These are phyloP conservation scores for Falcunculus frontatus DNA, from an alignment of 2,113 vertebrate species.

Conservation along the genomic window DNA sequence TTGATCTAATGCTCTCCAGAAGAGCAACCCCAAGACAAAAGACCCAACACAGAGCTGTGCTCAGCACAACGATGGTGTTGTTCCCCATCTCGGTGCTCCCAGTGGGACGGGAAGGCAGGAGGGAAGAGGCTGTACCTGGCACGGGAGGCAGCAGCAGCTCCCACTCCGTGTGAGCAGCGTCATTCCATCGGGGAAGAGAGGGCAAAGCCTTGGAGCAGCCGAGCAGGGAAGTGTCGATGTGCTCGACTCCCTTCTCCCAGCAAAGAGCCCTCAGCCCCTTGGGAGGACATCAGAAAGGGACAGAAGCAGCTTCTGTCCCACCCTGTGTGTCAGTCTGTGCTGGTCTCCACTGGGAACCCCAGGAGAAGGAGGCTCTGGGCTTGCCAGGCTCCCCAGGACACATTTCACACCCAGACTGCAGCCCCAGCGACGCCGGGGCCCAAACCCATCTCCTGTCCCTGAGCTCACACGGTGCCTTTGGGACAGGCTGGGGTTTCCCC, in stretches of 20 bases:
- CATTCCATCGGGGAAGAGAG: background rate
- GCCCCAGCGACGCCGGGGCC: background rate
- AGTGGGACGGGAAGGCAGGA: background rate
- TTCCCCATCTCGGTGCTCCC: background rate
- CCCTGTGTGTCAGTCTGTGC: background rate
- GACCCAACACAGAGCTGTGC: background rate
- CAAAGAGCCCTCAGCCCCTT: background rate
- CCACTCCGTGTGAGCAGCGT: fast-evolving
- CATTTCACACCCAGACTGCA: background rate
- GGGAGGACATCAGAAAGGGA: background rate
- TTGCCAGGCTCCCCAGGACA: fast-evolving
- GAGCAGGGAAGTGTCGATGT: fast-evolving
- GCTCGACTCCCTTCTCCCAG: background rate
- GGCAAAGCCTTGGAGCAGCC: background rate
- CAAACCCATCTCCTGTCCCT: fast-evolving
- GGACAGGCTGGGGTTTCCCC: background rate
- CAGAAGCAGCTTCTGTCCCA: background rate
- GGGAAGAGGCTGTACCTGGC: background rate
- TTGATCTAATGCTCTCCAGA: constrained; percentile 31
- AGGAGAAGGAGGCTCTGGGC: background rate
- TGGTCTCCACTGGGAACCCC: background rate
- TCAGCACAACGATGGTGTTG: background rate
- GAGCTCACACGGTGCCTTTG: background rate
- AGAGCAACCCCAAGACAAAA: constrained; percentile 1
- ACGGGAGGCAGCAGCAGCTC: background rate